A percentile compares a stretch with the other conserved stretches of the same genome.
Conservation (phyloP, 2,888 invertebrate genomes). For the Drosophila neonasuta region DNA sequence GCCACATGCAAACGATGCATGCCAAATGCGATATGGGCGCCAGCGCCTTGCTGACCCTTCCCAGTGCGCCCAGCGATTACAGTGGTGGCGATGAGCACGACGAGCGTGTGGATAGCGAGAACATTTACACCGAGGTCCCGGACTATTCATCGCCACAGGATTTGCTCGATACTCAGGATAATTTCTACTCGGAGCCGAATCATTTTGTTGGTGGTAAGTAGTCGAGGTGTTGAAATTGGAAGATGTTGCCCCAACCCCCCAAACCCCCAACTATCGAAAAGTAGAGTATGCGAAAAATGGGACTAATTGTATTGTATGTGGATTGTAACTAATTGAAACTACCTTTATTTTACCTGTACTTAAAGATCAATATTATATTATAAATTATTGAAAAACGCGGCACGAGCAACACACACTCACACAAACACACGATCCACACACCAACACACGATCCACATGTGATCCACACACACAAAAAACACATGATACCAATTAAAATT, state of each 20-base stretch:
- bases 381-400: conserved; percentile 7
- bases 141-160: conserved; percentile 43
- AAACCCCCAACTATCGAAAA: not conserved
- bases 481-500: not conserved
- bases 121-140: conserved; percentile 80
- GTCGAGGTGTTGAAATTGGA: not conserved
- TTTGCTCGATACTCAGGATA: conserved; percentile 4
- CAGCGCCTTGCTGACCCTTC: not conserved
- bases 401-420: not conserved
- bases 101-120: conserved; percentile 55
- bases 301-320: conserved; percentile 12
- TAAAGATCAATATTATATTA: conserved; percentile 5
- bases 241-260: not conserved
- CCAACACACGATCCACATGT: conserved; percentile 2
- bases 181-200: conserved; percentile 78
- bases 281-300: conserved; percentile 2
- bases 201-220: conserved; percentile 75
- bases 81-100: conserved; percentile 6
- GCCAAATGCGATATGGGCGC: not conserved
- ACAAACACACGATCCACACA: too few relatives aligned
- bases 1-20: conserved; percentile 22
- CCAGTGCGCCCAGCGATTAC: conserved; percentile 40
- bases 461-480: not conserved
- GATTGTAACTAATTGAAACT: conserved; percentile 8
- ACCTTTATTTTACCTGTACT: conserved; percentile 11